Percentiles rank a stretch among this genome's conserved stretches.
phyloP scores from a whole-genome alignment of 2,113 vertebrate species.

The Crotalus helleri region DNA sequence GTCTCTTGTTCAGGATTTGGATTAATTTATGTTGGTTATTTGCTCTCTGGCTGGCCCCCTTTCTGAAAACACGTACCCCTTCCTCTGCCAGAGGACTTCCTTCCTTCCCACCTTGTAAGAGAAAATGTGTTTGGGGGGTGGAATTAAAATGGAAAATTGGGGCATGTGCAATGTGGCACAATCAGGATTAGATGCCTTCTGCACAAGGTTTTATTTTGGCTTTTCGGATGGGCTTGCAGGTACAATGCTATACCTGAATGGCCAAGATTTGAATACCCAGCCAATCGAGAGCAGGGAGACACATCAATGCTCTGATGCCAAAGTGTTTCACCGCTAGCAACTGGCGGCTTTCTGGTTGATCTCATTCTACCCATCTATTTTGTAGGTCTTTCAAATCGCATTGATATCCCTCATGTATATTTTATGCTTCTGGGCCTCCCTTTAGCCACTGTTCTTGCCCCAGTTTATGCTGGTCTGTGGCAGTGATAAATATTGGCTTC shows the following conservation, averaged over 20 bases:
- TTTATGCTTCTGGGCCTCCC: neutral
- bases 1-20: neutral
- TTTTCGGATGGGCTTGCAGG: neutral
- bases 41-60: no score
- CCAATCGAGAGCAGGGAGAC: neutral
- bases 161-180: neutral
- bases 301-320: neutral
- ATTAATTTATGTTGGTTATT: neutral
- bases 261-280: neutral
- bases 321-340: neutral
- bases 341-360: neutral
- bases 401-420: neutral
- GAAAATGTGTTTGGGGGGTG: neutral
- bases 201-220: neutral
- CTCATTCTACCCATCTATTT: neutral
- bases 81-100: neutral
- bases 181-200: neutral
- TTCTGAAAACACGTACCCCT: neutral
- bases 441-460: neutral
- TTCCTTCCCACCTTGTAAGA: neutral
- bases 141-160: neutral
- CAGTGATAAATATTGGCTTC: neutral
- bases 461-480: neutral
- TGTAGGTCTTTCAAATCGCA: neutral
- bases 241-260: neutral